These are phyloP conservation scores for Scomber colias DNA, from an alignment of 2,113 vertebrate species.

Conservation along the genomic window DNA sequence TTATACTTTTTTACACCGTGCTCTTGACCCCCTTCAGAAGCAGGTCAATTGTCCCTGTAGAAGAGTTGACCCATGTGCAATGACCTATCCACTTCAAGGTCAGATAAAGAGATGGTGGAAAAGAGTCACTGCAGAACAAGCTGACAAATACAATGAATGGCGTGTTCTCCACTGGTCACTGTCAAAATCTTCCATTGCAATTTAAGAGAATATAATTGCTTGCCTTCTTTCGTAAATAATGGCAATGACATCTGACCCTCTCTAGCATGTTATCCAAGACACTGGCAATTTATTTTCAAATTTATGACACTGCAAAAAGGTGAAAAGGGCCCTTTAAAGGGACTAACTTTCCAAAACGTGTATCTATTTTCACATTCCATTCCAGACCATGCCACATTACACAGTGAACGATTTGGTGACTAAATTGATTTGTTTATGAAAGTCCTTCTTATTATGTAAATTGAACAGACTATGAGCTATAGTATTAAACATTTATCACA, in stretches of 20 bases:
- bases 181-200: neutral
- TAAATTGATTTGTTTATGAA: neutral
- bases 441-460: no score
- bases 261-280: neutral
- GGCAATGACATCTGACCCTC: neutral
- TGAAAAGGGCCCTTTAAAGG: no score
- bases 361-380: no score
- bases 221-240: slow-evolving; percentile 6
- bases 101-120: neutral
- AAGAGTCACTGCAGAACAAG: neutral
- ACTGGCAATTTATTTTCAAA: slow-evolving; percentile 1
- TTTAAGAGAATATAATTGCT: neutral
- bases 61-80: neutral
- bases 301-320: neutral
- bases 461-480: neutral
- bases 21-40: neutral
- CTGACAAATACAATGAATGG: slow-evolving; percentile 1
- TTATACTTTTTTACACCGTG: neutral
- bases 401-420: neutral
- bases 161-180: neutral
- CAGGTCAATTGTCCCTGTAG: neutral
- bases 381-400: neutral
- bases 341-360: no score
- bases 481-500: slow-evolving; percentile 1
- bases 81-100: slow-evolving; percentile 10